phyloP scores from a whole-genome alignment of 23 tunicate genomes.

The Trididemnum nubilum region DNA sequence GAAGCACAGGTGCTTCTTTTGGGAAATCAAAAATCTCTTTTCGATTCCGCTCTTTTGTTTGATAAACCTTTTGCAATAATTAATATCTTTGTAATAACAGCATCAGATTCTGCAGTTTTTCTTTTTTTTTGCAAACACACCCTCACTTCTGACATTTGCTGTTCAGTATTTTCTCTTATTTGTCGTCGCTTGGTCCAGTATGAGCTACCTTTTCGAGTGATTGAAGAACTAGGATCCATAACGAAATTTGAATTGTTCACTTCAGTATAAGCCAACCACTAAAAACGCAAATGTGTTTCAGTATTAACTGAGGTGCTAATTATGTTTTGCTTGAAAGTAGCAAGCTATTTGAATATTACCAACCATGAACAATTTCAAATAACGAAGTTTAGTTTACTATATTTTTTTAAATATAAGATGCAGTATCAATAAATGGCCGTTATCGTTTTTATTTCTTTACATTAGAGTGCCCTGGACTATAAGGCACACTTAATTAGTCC shows the following conservation, averaged over 20 bases:
- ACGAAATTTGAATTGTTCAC: not conserved
- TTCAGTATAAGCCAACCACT: not conserved
- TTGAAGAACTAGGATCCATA: not conserved
- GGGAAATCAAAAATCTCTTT: not conserved
- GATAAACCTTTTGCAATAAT: not conserved
- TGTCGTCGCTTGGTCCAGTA: not conserved
- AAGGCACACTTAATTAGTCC: too few species aligned
- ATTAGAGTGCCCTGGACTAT: too few species aligned
- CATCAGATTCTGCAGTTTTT: not conserved
- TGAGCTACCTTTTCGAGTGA: not conserved
- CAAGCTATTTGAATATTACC: too few species aligned
- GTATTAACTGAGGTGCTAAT: too few species aligned
- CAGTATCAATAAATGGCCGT: too few species aligned
- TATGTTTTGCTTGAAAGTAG: too few species aligned
- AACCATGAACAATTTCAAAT: too few species aligned
- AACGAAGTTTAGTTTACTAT: too few species aligned
- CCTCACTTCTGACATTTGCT: not conserved
- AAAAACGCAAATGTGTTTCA: too few species aligned
- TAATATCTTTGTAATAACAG: not conserved
- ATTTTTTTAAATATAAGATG: too few species aligned
- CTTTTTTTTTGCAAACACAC: not conserved
- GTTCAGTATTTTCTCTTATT: not conserved
- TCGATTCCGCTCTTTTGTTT: not conserved
- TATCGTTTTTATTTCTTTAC: too few species aligned
- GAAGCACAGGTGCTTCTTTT: not conserved